These are phyloP conservation scores for Ditylenchus weischeri DNA, from an alignment of 2,888 invertebrate genomes.

Conservation along the genomic window DNA sequence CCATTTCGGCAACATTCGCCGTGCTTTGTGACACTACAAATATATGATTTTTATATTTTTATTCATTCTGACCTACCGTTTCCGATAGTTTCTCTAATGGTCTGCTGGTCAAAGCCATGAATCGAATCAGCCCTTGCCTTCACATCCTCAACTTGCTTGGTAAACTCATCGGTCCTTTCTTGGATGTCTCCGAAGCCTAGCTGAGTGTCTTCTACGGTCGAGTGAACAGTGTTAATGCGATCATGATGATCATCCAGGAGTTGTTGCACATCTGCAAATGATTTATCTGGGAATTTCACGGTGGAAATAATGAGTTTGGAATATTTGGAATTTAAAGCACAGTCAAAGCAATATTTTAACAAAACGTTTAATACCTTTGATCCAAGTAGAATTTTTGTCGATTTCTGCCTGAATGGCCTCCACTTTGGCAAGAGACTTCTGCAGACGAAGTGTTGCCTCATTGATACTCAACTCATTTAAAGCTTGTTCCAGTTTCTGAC, in stretches of 20 bases:
- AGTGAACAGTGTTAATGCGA: slow-evolving; percentile 33
- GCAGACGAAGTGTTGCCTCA: slow-evolving; percentile 15
- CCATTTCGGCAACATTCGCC: slow-evolving; percentile 30
- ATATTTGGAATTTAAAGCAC: no score
- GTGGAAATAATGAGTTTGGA: no score
- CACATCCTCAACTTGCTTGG: slow-evolving; percentile 35
- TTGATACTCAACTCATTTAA: slow-evolving; percentile 14
- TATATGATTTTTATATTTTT: background rate
- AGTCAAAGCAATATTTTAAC: no score
- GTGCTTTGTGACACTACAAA: slow-evolving; percentile 20
- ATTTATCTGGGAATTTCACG: background rate
- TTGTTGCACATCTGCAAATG: slow-evolving; percentile 31
- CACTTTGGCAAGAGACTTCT: slow-evolving; percentile 18
- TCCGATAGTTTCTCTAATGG: slow-evolving; percentile 37
- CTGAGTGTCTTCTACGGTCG: slow-evolving; percentile 31
- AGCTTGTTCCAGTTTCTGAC: slow-evolving; percentile 20
- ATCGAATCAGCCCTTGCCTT: slow-evolving; percentile 35
- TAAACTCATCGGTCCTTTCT: slow-evolving; percentile 30
- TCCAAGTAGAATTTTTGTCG: slow-evolving; percentile 31
- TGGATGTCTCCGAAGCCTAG: slow-evolving; percentile 22
- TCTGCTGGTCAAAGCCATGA: slow-evolving; percentile 36
- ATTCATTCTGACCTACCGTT: slow-evolving; percentile 17
- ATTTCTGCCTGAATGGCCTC: slow-evolving; percentile 13
- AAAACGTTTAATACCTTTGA: slow-evolving; percentile 21
- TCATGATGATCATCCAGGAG: slow-evolving; percentile 52